phyloP scores from a whole-genome alignment of 2,113 vertebrate genomes.

The Vulpes ferrilata region DNA sequence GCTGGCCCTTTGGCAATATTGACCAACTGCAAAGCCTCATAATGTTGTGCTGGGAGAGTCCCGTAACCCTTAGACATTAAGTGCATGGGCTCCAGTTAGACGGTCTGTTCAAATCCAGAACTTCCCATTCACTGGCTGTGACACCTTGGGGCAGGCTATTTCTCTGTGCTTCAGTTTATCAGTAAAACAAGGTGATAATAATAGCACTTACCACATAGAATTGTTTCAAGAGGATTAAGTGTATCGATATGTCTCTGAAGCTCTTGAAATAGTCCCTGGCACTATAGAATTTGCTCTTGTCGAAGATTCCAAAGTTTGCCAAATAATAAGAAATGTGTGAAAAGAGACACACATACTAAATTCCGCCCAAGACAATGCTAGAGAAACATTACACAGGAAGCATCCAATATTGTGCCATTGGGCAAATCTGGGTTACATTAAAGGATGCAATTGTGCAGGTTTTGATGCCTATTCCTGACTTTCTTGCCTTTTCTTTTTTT shows the following conservation, averaged over 20 bases:
- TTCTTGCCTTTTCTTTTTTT: constrained; percentile 24
- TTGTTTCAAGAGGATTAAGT: not conserved
- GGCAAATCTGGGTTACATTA: not conserved
- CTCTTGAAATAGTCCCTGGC: not conserved
- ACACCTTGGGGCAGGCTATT: not conserved
- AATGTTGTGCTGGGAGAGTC: not conserved
- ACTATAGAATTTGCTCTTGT: not conserved
- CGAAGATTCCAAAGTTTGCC: not conserved
- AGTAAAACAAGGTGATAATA: not conserved
- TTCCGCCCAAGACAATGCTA: not conserved
- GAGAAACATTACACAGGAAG: not conserved
- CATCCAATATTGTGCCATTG: not conserved
- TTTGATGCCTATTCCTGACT: not conserved
- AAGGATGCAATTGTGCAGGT: not conserved
- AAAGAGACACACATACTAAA: not conserved
- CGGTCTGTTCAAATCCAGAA: not conserved
- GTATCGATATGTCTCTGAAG: not conserved
- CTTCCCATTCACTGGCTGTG: not conserved
- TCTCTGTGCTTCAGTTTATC: not conserved
- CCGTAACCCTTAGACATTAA: not conserved
- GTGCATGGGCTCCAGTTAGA: not conserved
- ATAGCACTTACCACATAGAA: not conserved
- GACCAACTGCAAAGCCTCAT: not conserved
- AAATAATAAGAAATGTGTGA: constrained; percentile 1
- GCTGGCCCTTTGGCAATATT: not conserved